Percentiles rank a stretch among this genome's conserved stretches.
phyloP scores from a whole-genome alignment of 2,888 invertebrate genomes.

The Drosophila sordidula region DNA sequence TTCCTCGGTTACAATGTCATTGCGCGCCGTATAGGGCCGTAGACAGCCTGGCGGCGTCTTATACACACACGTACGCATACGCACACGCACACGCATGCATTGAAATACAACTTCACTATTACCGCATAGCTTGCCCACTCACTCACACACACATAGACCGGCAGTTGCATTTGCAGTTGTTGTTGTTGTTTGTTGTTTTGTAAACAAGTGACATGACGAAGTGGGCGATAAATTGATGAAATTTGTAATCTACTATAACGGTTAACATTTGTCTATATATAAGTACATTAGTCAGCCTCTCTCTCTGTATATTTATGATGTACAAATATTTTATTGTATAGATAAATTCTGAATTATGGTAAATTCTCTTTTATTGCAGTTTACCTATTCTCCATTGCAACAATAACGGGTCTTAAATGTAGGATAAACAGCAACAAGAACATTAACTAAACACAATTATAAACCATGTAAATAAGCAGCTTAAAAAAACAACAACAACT shows the following conservation, averaged over 20 bases:
- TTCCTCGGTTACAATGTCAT: constrained; percentile 73
- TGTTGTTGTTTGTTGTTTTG: constrained; percentile 37
- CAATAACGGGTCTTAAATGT: constrained; percentile 68
- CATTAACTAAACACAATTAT: constrained; percentile 39
- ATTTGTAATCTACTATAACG: constrained; percentile 34
- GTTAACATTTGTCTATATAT: not conserved
- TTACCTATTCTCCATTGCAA: constrained; percentile 65
- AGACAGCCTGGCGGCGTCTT: constrained; percentile 74
- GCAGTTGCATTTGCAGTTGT: constrained; percentile 31
- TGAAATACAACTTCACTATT: constrained; percentile 63
- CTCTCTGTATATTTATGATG: not conserved
- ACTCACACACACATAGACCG: constrained; percentile 31
- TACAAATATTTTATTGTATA: not conserved
- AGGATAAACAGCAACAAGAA: constrained; percentile 51
- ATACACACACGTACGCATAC: constrained; percentile 29
- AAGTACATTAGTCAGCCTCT: constrained; percentile 2
- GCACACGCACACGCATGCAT: constrained; percentile 11
- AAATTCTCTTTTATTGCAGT: constrained; percentile 43
- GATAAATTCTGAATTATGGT: constrained; percentile 16
- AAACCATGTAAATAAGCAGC: constrained; percentile 57
- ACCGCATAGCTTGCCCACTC: constrained; percentile 62
- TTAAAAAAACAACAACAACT: constrained; percentile 2
- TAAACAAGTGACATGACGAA: constrained; percentile 43
- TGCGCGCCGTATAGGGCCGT: constrained; percentile 64
- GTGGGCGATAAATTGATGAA: constrained; percentile 30